Percentiles rank a stretch among this genome's conserved stretches.
These are phyloP conservation scores for Apocheima hispidaria DNA, from an alignment of 2,888 invertebrate species.

Conservation along the genomic window DNA sequence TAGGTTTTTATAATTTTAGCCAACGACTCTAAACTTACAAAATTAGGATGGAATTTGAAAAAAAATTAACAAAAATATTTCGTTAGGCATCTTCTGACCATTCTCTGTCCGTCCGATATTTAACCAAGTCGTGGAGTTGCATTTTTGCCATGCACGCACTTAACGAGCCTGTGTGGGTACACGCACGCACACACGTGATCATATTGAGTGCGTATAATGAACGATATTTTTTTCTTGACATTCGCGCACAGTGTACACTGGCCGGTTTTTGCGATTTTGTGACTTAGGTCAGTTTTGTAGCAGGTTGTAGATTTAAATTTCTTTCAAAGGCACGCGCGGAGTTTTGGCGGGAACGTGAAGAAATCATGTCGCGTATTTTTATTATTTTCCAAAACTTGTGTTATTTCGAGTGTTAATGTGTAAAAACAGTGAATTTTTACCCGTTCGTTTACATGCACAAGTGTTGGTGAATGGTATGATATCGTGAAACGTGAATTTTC, in stretches of 20 bases:
- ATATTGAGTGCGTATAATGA: slow-evolving; percentile 56
- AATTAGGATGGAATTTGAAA: background rate
- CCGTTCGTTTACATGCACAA: too few species aligned
- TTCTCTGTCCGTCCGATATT: slow-evolving; percentile 71
- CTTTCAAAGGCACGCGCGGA: background rate
- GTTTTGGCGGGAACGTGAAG: too few species aligned
- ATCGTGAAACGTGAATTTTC: too few species aligned
- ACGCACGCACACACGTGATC: slow-evolving; percentile 50
- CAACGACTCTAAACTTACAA: background rate
- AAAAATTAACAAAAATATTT: background rate
- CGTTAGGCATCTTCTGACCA: slow-evolving; percentile 46
- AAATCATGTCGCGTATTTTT: too few species aligned
- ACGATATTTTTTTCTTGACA: slow-evolving; percentile 51
- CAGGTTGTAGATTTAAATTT: background rate
- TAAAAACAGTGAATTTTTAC: too few species aligned
- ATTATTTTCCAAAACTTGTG: too few species aligned
- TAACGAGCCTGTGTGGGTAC: slow-evolving; percentile 57
- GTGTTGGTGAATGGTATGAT: too few species aligned
- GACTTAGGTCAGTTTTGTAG: slow-evolving; percentile 29
- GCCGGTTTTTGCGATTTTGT: slow-evolving; percentile 37
- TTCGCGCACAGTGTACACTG: slow-evolving; percentile 50
- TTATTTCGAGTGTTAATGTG: too few species aligned
- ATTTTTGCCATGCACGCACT: slow-evolving; percentile 84
- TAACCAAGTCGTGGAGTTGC: slow-evolving; percentile 83
- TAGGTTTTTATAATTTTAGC: too few species aligned